Base-by-base conservation (phyloP, 2,888 invertebrate genomes). In the Hydroisotoma schaefferi region DNA sequence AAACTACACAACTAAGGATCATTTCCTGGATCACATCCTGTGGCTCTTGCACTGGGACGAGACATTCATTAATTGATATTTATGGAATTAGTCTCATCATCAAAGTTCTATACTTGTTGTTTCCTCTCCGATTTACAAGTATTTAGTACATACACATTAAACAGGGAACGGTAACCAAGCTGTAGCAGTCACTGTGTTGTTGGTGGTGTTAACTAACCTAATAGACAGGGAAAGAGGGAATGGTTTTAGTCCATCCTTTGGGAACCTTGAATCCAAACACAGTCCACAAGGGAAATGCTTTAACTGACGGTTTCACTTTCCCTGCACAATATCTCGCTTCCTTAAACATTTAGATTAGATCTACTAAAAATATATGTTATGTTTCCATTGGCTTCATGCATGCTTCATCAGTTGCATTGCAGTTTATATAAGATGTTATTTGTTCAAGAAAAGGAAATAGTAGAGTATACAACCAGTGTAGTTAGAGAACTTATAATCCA, bases 51-150 rank as follows among this genome's bases (percentile, higher is more conserved):
- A 29, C 10, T 10, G 26, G 53, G 65, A 64, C 47, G 55, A 59
- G 59, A 61, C 55, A 56, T 58, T 56, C 62, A 65, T 67, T 65
- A 68, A 68, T 65, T 63, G 61, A 61, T 65, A 65, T 68, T 68
- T 65, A 68, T 68, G 65, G 68, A 68, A 65, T 68, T 63, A 63
- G 59, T 47, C 53, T 38, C 28, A 47, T 38, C 53, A 53, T 38
- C 40, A 40, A 20, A 37, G 37, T 52, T 53, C 40, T 53, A 46
- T 33, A 33, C 33, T 33, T 33, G 6, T 15, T 33, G 37, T 52
- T 52, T 52, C 52, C 53, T 23, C 43, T 25, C 20, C 10, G 23
- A 43, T 53, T 53, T 53, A 53, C 53, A 53, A 22, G 26, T 27
- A 53, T 40, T 38, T 53, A 10, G 5, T 23, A 15, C 40, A 40